Evolutionary conservation across 2,888 invertebrate species (phyloP).

Genomic region (Drosophila nigritarsus): DNA sequence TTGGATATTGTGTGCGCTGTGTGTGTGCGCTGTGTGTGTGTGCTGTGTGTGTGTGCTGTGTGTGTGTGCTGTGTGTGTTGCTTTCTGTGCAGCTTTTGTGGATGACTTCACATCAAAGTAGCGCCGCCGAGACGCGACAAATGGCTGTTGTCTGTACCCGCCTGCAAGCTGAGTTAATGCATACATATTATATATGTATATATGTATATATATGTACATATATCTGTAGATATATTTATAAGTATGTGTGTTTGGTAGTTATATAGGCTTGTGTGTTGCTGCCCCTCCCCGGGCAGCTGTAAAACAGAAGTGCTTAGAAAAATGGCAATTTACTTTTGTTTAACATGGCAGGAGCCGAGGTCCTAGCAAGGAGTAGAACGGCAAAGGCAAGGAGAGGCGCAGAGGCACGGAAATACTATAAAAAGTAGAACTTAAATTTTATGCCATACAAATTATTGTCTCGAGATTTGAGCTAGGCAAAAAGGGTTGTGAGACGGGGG

Average conservation of each 20-base stretch:
- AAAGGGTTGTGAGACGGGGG: slow-evolving; percentile 21
- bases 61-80: background rate
- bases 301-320: slow-evolving; percentile 76
- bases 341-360: slow-evolving; percentile 42
- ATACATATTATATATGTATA: slow-evolving; percentile 4
- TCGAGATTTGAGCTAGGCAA: slow-evolving; percentile 58
- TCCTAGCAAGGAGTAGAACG: background rate
- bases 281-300: slow-evolving; percentile 54
- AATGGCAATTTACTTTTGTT: slow-evolving; percentile 79
- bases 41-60: background rate
- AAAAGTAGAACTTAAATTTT: slow-evolving; percentile 70
- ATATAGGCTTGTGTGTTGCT: slow-evolving; percentile 36
- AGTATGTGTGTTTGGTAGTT: slow-evolving; percentile 29
- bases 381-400: background rate
- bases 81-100: slow-evolving; percentile 29
- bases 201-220: background rate
- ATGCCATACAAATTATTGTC: slow-evolving; percentile 79
- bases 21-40: no score
- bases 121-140: slow-evolving; percentile 57
- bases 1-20: background rate
- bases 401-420: slow-evolving; percentile 39
- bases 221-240: background rate
- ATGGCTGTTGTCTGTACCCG: slow-evolving; percentile 22
- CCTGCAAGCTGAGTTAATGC: background rate
- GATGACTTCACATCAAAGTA: slow-evolving; percentile 36